Percentiles rank a stretch among this genome's conserved stretches.
Conservation (phyloP, 2,797 vertebrate genomes). For the Neoniphon sammara region DNA sequence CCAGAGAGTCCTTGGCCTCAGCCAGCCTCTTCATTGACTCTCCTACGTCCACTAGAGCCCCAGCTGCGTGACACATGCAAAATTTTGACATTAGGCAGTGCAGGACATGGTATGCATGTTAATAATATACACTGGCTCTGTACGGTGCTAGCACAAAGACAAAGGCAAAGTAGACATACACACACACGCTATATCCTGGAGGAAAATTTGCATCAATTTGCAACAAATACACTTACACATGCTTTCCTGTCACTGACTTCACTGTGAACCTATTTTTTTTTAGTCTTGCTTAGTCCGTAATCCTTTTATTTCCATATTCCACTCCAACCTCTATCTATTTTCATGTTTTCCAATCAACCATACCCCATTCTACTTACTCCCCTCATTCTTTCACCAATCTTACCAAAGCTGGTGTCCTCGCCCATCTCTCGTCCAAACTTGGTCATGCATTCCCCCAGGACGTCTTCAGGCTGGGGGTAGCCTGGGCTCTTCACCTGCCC, state of each 20-base stretch:
- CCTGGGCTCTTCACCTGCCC: constrained; percentile 92
- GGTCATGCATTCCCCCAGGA: constrained; percentile 95
- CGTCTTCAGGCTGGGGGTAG: constrained; percentile 93
- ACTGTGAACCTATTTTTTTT: too few relatives aligned
- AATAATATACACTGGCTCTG: neutral
- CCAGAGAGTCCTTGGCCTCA: constrained; percentile 94
- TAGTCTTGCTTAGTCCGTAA: too few relatives aligned
- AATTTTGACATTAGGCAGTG: constrained; percentile 12
- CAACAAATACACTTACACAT: neutral
- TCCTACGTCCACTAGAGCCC: constrained; percentile 89
- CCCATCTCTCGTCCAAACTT: constrained; percentile 93
- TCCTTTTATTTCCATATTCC: neutral
- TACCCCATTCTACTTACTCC: neutral
- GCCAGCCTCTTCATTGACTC: constrained; percentile 95
- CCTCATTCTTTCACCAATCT: constrained; percentile 55
- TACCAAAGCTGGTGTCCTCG: constrained; percentile 92
- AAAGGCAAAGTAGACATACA: neutral
- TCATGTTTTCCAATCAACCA: neutral
- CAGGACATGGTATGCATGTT: neutral
- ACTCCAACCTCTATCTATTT: neutral
- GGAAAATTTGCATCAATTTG: neutral
- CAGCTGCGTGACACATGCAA: constrained; percentile 77
- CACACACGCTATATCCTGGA: too few relatives aligned
- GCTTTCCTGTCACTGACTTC: neutral
- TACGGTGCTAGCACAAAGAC: constrained; percentile 13